Evolutionary conservation across 2,888 invertebrate species (phyloP), one percentile per base, ranked within the genome.

Genomic region (Nysson spinosus): DNA sequence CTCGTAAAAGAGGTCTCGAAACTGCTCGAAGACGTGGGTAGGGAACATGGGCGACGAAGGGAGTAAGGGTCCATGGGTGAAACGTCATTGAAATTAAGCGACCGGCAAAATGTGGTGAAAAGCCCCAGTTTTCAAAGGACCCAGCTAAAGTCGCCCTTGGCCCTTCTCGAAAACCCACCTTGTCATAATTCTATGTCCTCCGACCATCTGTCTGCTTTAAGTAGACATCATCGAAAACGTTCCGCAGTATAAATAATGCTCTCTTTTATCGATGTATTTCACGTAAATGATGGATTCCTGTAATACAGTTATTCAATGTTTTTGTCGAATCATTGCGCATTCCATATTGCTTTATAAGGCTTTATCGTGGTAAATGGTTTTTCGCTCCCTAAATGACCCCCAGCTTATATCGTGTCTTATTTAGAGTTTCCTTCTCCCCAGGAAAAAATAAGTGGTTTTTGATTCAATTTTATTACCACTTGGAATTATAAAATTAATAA

Each of bases 51-150:
- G n/a, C n/a, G 47, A 40, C 26, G 39, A 37, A 32, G 14, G 7
- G 9, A 28, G 24, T 32, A 49, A 40, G 57, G 56, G 43, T 54
- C 56, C 30, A 26, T 11, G 42, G 11, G 26, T 32, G 51, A 52
- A 58, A 58, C 58, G 55, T 50, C 39, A 20, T 46, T 28, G 44
- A 64, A 71, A 74, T 75, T 65, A 51, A 73, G 49, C 63, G 69
- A 57, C 26, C 62, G 58, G 44, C 37, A 61, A 60, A 63, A 69
- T 69, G n/a, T 57, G 43, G 63, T 61, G 63, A 63, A 66, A 66
- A 44, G 43, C 35, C 55, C 46, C 35, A 32, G 17, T 39, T 39
- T 19, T 35, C 39, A 4, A 40, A 9, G 14, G 5, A 14, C 20
- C 6, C 5, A 2, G 11, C 6, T 2, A 19, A 12, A n/a, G 4